Conservation (phyloP, 1,140 invertebrate genomes). For the Ips typographus region DNA sequence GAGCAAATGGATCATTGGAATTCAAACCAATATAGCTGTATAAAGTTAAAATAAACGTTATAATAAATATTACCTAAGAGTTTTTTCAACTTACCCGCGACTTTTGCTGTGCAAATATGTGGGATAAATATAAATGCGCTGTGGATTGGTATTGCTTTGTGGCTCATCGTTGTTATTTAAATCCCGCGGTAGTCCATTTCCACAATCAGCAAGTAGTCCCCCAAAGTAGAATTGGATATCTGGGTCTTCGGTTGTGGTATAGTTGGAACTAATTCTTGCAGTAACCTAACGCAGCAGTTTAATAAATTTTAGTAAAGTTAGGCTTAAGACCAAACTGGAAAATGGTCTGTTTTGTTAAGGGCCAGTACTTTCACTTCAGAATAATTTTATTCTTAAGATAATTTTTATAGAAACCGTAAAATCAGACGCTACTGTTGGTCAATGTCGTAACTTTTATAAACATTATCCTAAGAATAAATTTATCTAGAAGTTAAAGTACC, state of each 20-base stretch:
- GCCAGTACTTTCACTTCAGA: no score
- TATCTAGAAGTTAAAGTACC: no score
- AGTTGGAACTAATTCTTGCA: slow-evolving; percentile 61
- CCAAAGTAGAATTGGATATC: slow-evolving; percentile 69
- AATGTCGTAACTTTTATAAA: no score
- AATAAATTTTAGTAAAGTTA: no score
- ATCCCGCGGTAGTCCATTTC: slow-evolving; percentile 51
- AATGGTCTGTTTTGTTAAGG: no score
- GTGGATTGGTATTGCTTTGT: slow-evolving; percentile 35
- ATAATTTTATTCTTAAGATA: no score
- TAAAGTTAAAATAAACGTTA: background rate
- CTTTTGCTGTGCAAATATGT: slow-evolving; percentile 77
- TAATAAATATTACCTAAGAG: background rate
- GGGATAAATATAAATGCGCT: slow-evolving; percentile 61
- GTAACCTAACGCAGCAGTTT: slow-evolving; percentile 55
- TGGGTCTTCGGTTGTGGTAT: slow-evolving; percentile 57
- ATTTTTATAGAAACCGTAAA: no score
- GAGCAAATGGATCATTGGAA: slow-evolving; percentile 71
- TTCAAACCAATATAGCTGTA: slow-evolving; percentile 53
- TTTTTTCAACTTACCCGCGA: slow-evolving; percentile 57
- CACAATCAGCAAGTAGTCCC: slow-evolving; percentile 65
- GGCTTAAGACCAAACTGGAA: no score
- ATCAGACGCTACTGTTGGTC: no score
- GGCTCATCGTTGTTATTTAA: slow-evolving; percentile 42
- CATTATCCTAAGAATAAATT: no score